Evolutionary conservation across 92 coral and sea anemone species (phyloP).

Genomic region (Siderastrea siderea): DNA sequence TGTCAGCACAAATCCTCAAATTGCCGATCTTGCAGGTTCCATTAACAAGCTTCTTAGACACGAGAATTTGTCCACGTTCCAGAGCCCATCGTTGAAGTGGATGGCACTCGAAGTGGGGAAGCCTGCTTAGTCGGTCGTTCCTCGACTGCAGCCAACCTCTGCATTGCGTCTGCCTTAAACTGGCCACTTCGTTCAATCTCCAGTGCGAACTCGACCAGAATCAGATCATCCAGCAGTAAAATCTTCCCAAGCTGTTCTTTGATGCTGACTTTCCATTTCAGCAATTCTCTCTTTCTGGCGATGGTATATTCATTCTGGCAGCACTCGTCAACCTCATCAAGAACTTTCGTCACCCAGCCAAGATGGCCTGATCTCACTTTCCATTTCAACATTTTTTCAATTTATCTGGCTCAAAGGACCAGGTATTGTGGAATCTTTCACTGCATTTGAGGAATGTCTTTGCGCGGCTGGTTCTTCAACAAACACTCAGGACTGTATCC

Average conservation of each 20-base stretch:
- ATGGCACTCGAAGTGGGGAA: conserved; percentile 47
- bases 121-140: conserved; percentile 9
- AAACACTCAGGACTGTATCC: conserved; percentile 6
- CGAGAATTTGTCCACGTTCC: conserved; percentile 45
- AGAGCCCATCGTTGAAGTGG: conserved; percentile 52
- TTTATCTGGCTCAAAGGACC: conserved; percentile 59
- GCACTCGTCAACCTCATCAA: conserved; percentile 1
- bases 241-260: conserved; percentile 39
- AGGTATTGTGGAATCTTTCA: conserved; percentile 35
- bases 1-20: conserved; percentile 62
- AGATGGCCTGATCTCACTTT: conserved; percentile 38
- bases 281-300: conserved; percentile 5
- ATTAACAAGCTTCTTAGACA: conserved; percentile 31
- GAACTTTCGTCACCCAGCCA: conserved; percentile 9
- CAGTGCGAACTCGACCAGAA: conserved; percentile 22
- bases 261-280: conserved; percentile 31
- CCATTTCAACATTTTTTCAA: conserved; percentile 9
- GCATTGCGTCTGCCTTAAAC: conserved; percentile 10
- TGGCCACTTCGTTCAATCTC: conserved; percentile 17
- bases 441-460: background rate
- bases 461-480: background rate
- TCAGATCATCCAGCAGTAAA: conserved; percentile 29
- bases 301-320: background rate
- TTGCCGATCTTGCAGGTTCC: conserved; percentile 51
- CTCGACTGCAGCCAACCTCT: background rate